Percentiles rank a stretch among this genome's conserved stretches.
These are phyloP conservation scores for Serrognathus titanus DNA, from an alignment of 2,888 invertebrate species.

Conservation along the genomic window DNA sequence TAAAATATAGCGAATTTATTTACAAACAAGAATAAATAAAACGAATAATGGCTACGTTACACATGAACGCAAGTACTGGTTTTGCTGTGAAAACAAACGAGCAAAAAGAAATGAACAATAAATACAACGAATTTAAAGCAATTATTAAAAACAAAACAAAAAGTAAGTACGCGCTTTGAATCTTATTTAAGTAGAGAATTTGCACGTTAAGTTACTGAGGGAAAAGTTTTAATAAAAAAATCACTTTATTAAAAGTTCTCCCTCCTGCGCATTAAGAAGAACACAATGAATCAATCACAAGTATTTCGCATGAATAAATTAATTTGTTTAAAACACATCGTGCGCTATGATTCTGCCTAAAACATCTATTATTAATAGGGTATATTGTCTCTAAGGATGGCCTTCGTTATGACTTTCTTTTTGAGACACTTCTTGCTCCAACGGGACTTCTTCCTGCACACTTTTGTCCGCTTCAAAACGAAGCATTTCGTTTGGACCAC, in stretches of 20 bases:
- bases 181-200: too few relatives aligned
- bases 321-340: not conserved
- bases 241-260: not conserved
- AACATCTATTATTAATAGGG: slow-evolving; percentile 48
- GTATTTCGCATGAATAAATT: slow-evolving; percentile 3
- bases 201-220: too few relatives aligned
- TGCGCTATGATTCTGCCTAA: not conserved
- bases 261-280: not conserved
- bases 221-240: too few relatives aligned
- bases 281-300: slow-evolving; percentile 5
- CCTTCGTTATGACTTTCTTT: slow-evolving; percentile 65
- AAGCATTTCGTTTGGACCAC: slow-evolving; percentile 94
- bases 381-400: slow-evolving; percentile 70
- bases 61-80: too few relatives aligned
- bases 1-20: too few relatives aligned
- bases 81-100: too few relatives aligned
- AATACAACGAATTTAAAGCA: too few relatives aligned
- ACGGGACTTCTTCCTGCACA: slow-evolving; percentile 67
- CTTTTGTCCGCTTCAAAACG: slow-evolving; percentile 71
- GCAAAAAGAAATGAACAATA: too few relatives aligned
- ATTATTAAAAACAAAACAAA: too few relatives aligned
- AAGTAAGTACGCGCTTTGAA: too few relatives aligned
- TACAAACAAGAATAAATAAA: too few relatives aligned
- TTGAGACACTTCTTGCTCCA: slow-evolving; percentile 40
- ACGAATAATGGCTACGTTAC: too few relatives aligned